Base-by-base conservation (phyloP, 1,140 invertebrate genomes). In the Daktulosphaira vitifoliae region DNA sequence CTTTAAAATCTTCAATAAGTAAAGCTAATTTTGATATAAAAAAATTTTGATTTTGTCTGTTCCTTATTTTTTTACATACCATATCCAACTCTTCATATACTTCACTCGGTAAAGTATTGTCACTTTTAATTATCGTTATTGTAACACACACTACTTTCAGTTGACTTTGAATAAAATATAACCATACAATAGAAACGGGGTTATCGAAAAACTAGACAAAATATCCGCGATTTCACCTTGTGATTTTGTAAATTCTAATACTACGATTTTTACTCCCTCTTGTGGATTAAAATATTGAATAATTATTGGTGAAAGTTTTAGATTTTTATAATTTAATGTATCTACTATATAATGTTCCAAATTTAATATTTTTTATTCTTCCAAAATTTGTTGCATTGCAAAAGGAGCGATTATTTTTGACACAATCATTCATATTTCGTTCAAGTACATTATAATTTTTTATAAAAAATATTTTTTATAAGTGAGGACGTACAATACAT, bases 341-440 rank as follows among this genome's bases (percentile, higher is more conserved):
- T 51, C n/a, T 3, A 51, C 8, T 26, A 51, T 33, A 51, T n/a
- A 51, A 6, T 51, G 49, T 51, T 9, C n/a, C 49, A 51, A 51
- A 51, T 2, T 51, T 29, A 29, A 29, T 16, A 51, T 5, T 9
- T 18, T 33, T 51, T 3, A 51, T 18, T 51, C 25, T 2, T 51
- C 15, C 9, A 51, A 9, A 16, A 51, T 29, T 51, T 29, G n/a
- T 16, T 51, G 2, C n/a, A 51, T 51, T 51, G 25, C n/a, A 33
- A 29, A 51, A 51, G 25, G 25, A 18, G 25, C 25, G 2, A 29
- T 16, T 3, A 29, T 16, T 29, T 51, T 51, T 7, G 33, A n/a
- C n/a, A 51, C 11, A 51, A 51, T 51, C 6, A 51, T 51, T 51
- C 49, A 51, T 7, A 29, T n/a, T 29, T 33, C n/a, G 25, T 51